Conservation (phyloP, 2,797 vertebrate species). For the Taenioides sp. region DNA sequence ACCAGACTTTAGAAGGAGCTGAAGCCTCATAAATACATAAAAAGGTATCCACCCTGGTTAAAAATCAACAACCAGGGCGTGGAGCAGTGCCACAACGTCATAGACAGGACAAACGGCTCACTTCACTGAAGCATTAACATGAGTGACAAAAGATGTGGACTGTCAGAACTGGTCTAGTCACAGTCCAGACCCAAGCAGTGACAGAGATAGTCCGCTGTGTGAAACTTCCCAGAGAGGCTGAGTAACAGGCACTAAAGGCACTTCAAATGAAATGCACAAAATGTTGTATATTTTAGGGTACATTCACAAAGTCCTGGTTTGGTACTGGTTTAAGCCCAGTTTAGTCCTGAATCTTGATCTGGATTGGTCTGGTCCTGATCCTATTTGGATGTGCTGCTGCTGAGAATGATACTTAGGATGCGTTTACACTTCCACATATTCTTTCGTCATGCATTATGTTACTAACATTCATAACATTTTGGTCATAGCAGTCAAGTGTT, state of each 20-base stretch:
- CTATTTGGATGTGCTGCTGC: no score
- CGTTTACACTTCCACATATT: no score
- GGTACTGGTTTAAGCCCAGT: neutral
- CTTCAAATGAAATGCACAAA: conserved; percentile 31
- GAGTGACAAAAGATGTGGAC: conserved; percentile 22
- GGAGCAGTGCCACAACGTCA: conserved; percentile 10
- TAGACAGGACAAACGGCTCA: conserved; percentile 13
- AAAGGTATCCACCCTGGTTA: conserved; percentile 17
- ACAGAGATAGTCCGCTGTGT: conserved; percentile 32
- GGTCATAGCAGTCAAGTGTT: neutral
- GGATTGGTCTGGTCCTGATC: no score
- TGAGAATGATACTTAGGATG: no score
- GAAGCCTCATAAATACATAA: conserved; percentile 52
- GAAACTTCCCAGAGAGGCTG: conserved; percentile 25
- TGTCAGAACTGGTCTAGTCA: conserved; percentile 44
- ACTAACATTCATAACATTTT: neutral
- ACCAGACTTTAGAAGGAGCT: conserved; percentile 43
- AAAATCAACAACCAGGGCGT: conserved; percentile 28
- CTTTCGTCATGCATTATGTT: neutral
- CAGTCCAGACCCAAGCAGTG: conserved; percentile 23
- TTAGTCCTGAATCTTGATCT: neutral
- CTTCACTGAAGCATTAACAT: conserved; percentile 17
- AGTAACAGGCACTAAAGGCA: conserved; percentile 31
- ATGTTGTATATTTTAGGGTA: neutral
- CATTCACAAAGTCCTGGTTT: no score